These are phyloP conservation scores for Babylonia areolata DNA, from an alignment of 1,140 invertebrate genomes.

Conservation along the genomic window DNA sequence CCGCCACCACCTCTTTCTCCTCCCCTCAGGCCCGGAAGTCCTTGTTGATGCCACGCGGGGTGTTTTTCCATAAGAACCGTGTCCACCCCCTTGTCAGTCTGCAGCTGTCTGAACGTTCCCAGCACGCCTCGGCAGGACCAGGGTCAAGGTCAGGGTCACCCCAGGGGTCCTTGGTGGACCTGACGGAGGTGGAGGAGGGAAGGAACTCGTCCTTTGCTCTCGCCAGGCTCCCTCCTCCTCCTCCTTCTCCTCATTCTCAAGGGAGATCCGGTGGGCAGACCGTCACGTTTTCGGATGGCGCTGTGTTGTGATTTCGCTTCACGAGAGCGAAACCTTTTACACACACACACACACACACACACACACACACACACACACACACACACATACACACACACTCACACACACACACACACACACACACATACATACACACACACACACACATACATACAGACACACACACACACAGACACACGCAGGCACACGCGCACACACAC, in stretches of 20 bases:
- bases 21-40: no score
- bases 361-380: no score
- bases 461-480: background rate
- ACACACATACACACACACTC: no score
- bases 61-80: constrained; percentile 16
- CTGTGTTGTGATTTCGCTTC: background rate
- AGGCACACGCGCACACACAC: background rate
- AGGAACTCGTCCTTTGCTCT: no score
- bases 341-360: no score
- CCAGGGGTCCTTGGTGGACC: background rate
- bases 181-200: background rate
- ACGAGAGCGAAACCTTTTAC: no score
- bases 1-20: no score
- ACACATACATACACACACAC: no score
- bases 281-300: constrained; percentile 19
- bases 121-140: background rate
- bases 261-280: background rate
- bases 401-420: no score
- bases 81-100: constrained; percentile 10
- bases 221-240: no score
- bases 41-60: background rate
- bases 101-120: background rate
- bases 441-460: background rate
- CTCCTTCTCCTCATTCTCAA: no score
- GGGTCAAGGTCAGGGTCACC: no score